Percentiles rank a stretch among this genome's conserved stretches.
Evolutionary conservation across 1,140 invertebrate species (phyloP).

Genomic region (Hesperophylax magnus): DNA sequence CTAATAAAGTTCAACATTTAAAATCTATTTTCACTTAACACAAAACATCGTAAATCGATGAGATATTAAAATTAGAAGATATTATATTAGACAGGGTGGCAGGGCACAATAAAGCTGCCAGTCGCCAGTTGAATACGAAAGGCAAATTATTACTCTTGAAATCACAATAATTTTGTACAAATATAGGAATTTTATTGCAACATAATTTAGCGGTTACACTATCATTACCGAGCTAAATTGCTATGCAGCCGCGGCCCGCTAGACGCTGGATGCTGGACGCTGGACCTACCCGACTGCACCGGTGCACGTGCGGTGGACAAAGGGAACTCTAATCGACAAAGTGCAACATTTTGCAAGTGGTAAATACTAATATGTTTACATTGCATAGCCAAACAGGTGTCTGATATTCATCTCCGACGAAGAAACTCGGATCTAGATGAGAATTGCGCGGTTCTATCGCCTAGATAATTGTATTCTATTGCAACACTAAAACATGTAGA

Average conservation of each 20-base stretch:
- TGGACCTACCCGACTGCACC: background rate
- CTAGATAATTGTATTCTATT: background rate
- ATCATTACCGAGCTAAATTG: conserved; percentile 15
- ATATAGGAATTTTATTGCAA: conserved; percentile 18
- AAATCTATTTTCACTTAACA: no score
- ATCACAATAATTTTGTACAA: conserved; percentile 15
- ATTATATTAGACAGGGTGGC: background rate
- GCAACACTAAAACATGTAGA: background rate
- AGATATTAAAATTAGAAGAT: no score
- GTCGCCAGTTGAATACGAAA: background rate
- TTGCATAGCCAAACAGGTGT: conserved; percentile 25
- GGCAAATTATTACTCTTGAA: conserved; percentile 13
- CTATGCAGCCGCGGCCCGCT: background rate
- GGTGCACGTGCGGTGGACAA: conserved; percentile 21
- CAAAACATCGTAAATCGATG: no score
- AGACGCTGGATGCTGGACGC: no score
- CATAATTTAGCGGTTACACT: conserved; percentile 24
- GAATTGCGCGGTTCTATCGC: conserved; percentile 7
- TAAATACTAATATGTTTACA: conserved; percentile 3
- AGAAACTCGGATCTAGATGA: background rate
- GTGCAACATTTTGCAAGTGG: conserved; percentile 1
- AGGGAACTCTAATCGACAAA: conserved; percentile 23
- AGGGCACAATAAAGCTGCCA: background rate
- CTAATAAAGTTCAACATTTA: no score
- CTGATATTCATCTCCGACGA: background rate